phyloP scores from a whole-genome alignment of 2,797 vertebrate species.

The Centroberyx gerrardi region DNA sequence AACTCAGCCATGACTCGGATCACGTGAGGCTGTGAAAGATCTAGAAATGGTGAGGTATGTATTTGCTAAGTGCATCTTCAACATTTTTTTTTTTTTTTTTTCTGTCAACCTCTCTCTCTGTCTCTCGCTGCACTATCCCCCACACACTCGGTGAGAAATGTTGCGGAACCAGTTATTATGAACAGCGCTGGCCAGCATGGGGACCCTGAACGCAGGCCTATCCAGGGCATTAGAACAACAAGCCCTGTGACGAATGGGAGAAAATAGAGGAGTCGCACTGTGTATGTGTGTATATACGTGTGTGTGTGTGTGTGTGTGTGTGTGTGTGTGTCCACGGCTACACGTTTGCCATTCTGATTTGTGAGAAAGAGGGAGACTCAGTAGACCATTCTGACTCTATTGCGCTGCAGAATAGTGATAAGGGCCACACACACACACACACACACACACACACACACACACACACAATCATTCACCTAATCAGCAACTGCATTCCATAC shows the following conservation, averaged over 20 bases:
- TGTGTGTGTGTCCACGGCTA: constrained; percentile 47
- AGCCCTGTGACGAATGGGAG: constrained; percentile 81
- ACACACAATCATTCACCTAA: constrained; percentile 61
- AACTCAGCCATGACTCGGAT: not conserved
- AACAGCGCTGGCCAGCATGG: constrained; percentile 52
- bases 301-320: constrained; percentile 40
- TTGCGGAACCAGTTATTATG: constrained; percentile 59
- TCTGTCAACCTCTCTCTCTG: constrained; percentile 23
- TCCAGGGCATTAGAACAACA: constrained; percentile 79
- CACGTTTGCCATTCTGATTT: constrained; percentile 71
- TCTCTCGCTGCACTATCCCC: constrained; percentile 8
- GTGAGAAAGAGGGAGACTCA: constrained; percentile 59
- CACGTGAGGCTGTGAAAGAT: not conserved
- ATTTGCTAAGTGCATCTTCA: constrained; percentile 43
- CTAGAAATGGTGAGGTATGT: constrained; percentile 15
- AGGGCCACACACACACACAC: constrained; percentile 49
- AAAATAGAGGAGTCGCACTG: constrained; percentile 75
- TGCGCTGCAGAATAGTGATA: constrained; percentile 72
- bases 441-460: constrained; percentile 16
- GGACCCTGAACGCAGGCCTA: constrained; percentile 74
- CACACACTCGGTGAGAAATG: constrained; percentile 47
- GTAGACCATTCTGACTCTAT: constrained; percentile 60
- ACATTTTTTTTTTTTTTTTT: constrained; percentile 9
- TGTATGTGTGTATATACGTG: constrained; percentile 38
- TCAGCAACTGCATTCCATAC: constrained; percentile 65